Percentiles rank a stretch among this genome's conserved stretches.
phyloP scores from a whole-genome alignment of 2,797 vertebrate species.

The Lagorchestes hirsutus region DNA sequence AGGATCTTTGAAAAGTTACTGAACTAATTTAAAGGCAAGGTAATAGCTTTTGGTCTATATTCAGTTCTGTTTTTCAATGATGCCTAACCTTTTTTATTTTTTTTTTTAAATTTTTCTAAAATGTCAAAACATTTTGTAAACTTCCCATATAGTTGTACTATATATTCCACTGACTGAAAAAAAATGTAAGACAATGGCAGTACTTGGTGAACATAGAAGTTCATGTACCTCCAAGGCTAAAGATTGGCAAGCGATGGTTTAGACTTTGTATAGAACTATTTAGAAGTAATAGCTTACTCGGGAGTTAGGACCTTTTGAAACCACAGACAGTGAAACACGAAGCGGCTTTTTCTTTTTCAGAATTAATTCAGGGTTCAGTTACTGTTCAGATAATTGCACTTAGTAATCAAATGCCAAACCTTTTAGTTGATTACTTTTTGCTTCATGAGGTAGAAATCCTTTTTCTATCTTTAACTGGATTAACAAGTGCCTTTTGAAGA shows the following conservation, averaged over 20 bases:
- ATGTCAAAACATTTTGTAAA: not conserved
- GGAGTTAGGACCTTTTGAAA: not conserved
- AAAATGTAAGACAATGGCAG: not conserved
- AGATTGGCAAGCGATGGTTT: not conserved
- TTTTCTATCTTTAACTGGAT: slow-evolving; percentile 26
- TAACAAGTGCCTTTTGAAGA: not conserved
- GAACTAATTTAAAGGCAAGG: not conserved
- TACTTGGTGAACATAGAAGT: not conserved
- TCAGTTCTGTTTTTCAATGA: not conserved
- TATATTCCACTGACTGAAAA: not conserved
- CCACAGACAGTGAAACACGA: not conserved
- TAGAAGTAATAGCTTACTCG: not conserved
- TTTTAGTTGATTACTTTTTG: slow-evolving; percentile 4
- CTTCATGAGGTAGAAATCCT: slow-evolving; percentile 26
- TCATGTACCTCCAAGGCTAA: not conserved
- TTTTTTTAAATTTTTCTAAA: not conserved
- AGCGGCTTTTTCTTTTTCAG: not conserved
- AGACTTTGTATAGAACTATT: not conserved
- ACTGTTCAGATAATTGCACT: not conserved
- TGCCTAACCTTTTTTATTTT: not conserved
- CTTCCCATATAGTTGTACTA: not conserved
- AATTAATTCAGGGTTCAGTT: not conserved
- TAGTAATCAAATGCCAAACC: not conserved
- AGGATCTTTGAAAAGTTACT: not conserved
- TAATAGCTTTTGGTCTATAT: not conserved